Percentiles rank a stretch among this genome's conserved stretches.
Evolutionary conservation across 2,113 vertebrate species (phyloP).

Genomic region (Scomber scombrus): DNA sequence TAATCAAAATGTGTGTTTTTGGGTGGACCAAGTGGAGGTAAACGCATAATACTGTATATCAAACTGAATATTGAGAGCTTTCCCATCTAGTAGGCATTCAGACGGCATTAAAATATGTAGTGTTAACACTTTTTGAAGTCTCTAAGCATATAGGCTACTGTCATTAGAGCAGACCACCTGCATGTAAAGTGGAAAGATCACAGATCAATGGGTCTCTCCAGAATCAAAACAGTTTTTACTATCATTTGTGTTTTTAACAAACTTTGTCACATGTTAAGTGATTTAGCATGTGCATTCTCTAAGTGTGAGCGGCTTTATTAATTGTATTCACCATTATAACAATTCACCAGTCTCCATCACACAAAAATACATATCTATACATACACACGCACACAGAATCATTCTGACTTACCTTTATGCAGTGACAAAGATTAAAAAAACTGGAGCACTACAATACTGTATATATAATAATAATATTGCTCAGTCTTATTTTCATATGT

Average conservation of each 20-base stretch:
- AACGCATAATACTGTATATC: too few species aligned
- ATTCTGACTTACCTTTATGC: constrained; percentile 5
- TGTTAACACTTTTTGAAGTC: too few species aligned
- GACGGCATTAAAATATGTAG: too few species aligned
- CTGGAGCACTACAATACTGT: neutral
- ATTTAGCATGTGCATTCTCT: neutral
- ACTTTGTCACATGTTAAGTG: too few species aligned
- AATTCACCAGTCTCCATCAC: neutral
- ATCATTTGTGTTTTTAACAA: constrained; percentile 1
- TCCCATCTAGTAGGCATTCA: too few species aligned
- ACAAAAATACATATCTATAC: neutral
- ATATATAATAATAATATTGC: too few species aligned
- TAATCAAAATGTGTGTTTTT: too few species aligned
- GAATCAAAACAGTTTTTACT: neutral
- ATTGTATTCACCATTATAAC: too few species aligned
- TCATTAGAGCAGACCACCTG: neutral
- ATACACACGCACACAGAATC: neutral
- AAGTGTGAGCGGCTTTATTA: neutral
- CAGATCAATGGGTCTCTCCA: neutral
- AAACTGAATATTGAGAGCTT: too few species aligned
- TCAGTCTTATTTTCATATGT: constrained; percentile 44
- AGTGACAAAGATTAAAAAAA: constrained; percentile 4
- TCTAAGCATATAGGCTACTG: too few species aligned
- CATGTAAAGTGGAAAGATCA: neutral
- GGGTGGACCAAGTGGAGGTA: too few species aligned